Percentiles rank a stretch among this genome's conserved stretches.
Evolutionary conservation across 1,140 invertebrate genomes (phyloP).

Genomic region (Parasteatoda tepidariorum): DNA sequence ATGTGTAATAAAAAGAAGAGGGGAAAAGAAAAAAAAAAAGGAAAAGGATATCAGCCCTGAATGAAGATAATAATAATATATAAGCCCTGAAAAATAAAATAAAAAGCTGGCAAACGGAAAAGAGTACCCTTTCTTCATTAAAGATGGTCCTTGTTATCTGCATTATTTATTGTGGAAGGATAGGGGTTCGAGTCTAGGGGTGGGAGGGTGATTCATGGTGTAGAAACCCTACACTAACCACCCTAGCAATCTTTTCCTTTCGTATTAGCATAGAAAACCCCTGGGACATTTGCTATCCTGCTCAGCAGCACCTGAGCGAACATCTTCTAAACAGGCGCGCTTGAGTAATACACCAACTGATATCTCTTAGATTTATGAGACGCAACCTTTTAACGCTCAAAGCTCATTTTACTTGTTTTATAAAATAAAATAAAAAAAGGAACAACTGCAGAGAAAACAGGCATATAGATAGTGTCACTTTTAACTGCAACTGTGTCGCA

Average conservation of each 20-base stretch:
- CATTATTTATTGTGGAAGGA: constrained; percentile 48
- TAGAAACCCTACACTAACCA: constrained; percentile 22
- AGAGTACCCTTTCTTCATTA: constrained; percentile 46
- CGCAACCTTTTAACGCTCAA: constrained; percentile 42
- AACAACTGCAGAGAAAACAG: constrained; percentile 2
- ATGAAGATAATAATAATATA: not conserved
- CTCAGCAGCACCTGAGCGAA: constrained; percentile 25
- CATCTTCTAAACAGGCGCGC: constrained; percentile 16
- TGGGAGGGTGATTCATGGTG: constrained; percentile 36
- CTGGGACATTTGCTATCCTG: constrained; percentile 36
- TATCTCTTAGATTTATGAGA: constrained; percentile 52
- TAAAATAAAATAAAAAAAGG: constrained; percentile 12
- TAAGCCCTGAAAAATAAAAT: not conserved
- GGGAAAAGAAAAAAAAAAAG: constrained; percentile 17
- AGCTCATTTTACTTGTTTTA: constrained; percentile 44
- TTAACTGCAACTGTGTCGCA: constrained; percentile 9
- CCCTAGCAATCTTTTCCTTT: constrained; percentile 9
- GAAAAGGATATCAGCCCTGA: constrained; percentile 9
- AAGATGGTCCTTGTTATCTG: constrained; percentile 58
- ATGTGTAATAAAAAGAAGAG: constrained; percentile 14
- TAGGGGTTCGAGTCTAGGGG: not conserved
- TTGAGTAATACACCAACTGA: not conserved
- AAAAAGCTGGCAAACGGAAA: not conserved
- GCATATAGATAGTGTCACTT: constrained; percentile 44
- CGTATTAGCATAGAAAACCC: constrained; percentile 18